Conservation (phyloP, 2,888 invertebrate genomes). For the Tridacna crocea region DNA sequence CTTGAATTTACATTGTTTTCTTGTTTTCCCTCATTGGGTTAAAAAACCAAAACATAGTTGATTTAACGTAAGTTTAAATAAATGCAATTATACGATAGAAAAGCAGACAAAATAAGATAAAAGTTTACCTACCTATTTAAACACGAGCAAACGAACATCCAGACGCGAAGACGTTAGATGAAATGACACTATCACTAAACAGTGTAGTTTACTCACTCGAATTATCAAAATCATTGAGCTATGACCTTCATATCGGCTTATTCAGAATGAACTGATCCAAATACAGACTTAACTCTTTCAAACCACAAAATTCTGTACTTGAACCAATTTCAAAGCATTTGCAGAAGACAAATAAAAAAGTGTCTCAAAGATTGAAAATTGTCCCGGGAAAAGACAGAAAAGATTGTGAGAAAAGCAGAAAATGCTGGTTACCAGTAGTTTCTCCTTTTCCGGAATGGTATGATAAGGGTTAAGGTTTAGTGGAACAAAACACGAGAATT, state of each 20-base stretch:
- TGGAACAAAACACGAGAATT: no score
- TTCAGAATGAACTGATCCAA: background rate
- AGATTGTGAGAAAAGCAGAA: slow-evolving; percentile 10
- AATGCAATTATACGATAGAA: no score
- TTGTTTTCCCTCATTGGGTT: no score
- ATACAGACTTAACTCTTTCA: slow-evolving; percentile 13
- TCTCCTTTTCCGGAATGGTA: background rate
- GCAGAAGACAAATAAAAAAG: background rate
- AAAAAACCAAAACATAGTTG: no score
- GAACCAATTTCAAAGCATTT: background rate
- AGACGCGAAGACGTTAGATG: slow-evolving; percentile 3
- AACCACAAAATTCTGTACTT: background rate
- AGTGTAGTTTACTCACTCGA: background rate
- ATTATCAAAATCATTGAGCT: background rate
- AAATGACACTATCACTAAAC: slow-evolving; percentile 8
- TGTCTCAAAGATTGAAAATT: background rate
- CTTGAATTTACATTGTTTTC: no score
- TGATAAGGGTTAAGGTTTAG: no score
- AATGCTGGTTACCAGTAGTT: background rate
- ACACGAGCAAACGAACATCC: background rate
- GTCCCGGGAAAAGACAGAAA: background rate
- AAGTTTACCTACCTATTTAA: slow-evolving; percentile 7
- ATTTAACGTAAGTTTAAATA: no score
- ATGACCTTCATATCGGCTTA: background rate
- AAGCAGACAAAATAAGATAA: background rate